A percentile compares a stretch with the other conserved stretches of the same genome.
phyloP scores from a whole-genome alignment of 2,888 invertebrate species.

The Siphonodentalium dalli region DNA sequence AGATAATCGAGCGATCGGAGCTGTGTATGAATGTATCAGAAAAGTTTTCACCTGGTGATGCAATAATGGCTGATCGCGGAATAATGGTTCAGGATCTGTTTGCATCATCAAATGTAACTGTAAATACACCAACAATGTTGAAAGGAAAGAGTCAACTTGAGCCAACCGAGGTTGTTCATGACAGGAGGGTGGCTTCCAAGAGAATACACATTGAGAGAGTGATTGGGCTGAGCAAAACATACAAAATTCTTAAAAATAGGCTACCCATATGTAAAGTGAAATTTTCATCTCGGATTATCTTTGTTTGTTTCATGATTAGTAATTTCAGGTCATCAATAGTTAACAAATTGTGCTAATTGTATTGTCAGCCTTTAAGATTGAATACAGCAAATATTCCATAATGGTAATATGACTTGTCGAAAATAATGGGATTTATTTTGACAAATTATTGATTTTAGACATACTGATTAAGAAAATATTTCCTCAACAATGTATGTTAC shows the following conservation, averaged over 20 bases:
- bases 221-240: constrained; percentile 24
- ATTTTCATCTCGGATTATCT: constrained; percentile 14
- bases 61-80: constrained; percentile 33
- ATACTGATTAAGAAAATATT: too few species aligned
- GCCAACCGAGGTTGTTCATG: constrained; percentile 22
- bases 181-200: constrained; percentile 23
- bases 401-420: too few species aligned
- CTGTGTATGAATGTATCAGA: too few species aligned
- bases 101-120: constrained; percentile 26
- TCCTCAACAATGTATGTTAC: too few species aligned
- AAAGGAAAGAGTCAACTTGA: constrained; percentile 33
- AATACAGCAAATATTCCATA: background rate
- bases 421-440: too few species aligned
- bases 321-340: too few species aligned
- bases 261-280: constrained; percentile 9
- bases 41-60: too few species aligned
- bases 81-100: constrained; percentile 36
- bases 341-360: too few species aligned
- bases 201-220: constrained; percentile 26
- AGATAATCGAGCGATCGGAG: constrained; percentile 28
- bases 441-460: too few species aligned
- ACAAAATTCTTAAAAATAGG: constrained; percentile 20
- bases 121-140: constrained; percentile 33
- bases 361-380: constrained; percentile 16
- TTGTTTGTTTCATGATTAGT: constrained; percentile 15